Percentiles rank a stretch among this genome's conserved stretches.
These are phyloP conservation scores for Neria commutata DNA, from an alignment of 2,888 invertebrate genomes.

Conservation along the genomic window DNA sequence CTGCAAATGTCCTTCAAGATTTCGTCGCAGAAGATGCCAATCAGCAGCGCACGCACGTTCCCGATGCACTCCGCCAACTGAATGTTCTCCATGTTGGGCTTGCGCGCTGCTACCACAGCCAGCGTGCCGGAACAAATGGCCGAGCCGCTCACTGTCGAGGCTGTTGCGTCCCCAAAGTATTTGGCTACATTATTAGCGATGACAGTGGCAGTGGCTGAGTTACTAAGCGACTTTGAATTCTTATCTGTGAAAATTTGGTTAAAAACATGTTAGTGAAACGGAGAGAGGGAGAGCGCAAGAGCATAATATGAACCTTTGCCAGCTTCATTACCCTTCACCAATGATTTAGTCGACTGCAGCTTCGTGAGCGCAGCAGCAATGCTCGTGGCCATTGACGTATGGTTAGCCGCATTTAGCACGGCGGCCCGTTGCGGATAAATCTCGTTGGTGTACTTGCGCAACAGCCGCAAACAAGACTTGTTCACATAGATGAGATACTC, in stretches of 20 bases:
- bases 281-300: too few relatives aligned
- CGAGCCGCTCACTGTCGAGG: slow-evolving; percentile 7
- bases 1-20: slow-evolving; percentile 61
- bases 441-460: slow-evolving; percentile 87
- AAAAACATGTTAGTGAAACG: too few relatives aligned
- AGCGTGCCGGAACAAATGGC: slow-evolving; percentile 24
- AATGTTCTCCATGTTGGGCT: slow-evolving; percentile 68
- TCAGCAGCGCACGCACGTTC: slow-evolving; percentile 80
- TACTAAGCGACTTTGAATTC: slow-evolving; percentile 27
- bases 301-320: slow-evolving; percentile 33
- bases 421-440: slow-evolving; percentile 80
- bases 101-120: slow-evolving; percentile 47
- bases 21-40: slow-evolving; percentile 81
- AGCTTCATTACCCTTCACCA: slow-evolving; percentile 6
- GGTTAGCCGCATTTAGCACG: slow-evolving; percentile 11
- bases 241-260: slow-evolving; percentile 43
- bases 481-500: slow-evolving; percentile 87
- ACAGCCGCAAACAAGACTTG: slow-evolving; percentile 78
- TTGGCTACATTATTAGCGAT: slow-evolving; percentile 31
- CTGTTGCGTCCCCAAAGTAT: slow-evolving; percentile 35
- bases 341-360: slow-evolving; percentile 25
- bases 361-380: slow-evolving; percentile 39
- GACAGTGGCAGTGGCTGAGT: slow-evolving; percentile 22
- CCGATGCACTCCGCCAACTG: slow-evolving; percentile 85
- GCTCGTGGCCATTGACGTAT: slow-evolving; percentile 24